Base-by-base conservation (phyloP, 2,888 invertebrate genomes). In the Ectemnius lituratus region DNA sequence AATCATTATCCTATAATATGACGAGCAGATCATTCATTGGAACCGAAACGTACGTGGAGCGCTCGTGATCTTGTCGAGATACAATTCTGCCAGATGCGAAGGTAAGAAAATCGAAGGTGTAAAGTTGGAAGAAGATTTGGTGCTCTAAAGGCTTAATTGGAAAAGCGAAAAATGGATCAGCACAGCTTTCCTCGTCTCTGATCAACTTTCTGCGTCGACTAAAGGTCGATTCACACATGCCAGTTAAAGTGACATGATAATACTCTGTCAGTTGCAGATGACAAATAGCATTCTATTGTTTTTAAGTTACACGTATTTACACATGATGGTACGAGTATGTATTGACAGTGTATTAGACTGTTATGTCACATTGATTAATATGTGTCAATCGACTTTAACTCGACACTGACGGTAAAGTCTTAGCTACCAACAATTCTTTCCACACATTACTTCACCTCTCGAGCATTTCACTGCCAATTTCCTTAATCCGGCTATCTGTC, bases 121-220 rank as follows among this genome's bases (percentile, higher is more conserved):
- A 70, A 75, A 67, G 62, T 8, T 62, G 46, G 62, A 57, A 37
- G 67, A 67, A 75, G 16, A 52, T 16, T 57, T 72, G 66, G 37
- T 62, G 67, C 37, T 46, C 47, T 64, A 72, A 64, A 57, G 67
- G 56, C 23, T 56, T 28, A 47, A 52, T 67, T 72, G 62, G 63
- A 73, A 79, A 76, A 82, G 81, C 78, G 72, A 76, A 70, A 79
- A 82, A 76, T 71, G 62, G 72, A 82, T 80, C 79, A 76, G 66
- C 66, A 73, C 68, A 66, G 46, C 47, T 67, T 62, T 46, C 67
- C 63, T 13, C 16, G 16, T 16, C 16, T 14, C 62, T 57, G 37
- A 23, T 47, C 70, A 16, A 62, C 70, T 78, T 65, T 72, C 65
- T 37, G 68, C 68, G 60, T 60, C 75, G 60, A 60, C 49, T 71